Evolutionary conservation across 2,888 invertebrate genomes (phyloP).

Genomic region (Drosophila robusta): DNA sequence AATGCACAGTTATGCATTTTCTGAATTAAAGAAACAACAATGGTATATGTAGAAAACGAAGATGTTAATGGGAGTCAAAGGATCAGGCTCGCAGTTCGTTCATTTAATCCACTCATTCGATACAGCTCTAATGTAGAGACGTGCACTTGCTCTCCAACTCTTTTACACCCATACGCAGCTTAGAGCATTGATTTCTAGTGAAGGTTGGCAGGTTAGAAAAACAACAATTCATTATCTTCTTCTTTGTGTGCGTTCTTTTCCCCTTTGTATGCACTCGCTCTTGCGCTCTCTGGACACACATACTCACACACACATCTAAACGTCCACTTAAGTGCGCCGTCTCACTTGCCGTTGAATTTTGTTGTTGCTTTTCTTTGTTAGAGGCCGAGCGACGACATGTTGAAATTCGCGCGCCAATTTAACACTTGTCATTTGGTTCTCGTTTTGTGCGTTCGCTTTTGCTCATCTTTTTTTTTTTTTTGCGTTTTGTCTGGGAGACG

Average conservation of each 20-base stretch:
- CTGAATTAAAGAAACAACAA: too few species aligned
- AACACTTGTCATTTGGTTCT: slow-evolving; percentile 77
- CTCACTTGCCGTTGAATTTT: slow-evolving; percentile 21
- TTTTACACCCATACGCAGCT: too few species aligned
- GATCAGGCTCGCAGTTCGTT: too few species aligned
- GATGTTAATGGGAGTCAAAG: too few species aligned
- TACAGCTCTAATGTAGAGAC: not conserved
- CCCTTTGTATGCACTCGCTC: not conserved
- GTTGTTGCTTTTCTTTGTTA: slow-evolving; percentile 52
- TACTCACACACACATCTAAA: not conserved
- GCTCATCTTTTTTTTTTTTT: slow-evolving; percentile 22
- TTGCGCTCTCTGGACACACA: not conserved
- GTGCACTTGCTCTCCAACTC: too few species aligned
- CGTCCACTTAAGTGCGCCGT: slow-evolving; percentile 35
- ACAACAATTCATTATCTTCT: not conserved
- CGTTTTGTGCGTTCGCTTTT: slow-evolving; percentile 34
- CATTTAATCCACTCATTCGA: too few species aligned
- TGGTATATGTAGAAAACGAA: too few species aligned
- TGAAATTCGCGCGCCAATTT: slow-evolving; percentile 79
- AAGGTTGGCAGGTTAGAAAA: not conserved
- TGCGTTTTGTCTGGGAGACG: slow-evolving; percentile 9
- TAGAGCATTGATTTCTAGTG: too few species aligned
- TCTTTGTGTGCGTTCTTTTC: not conserved
- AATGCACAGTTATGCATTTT: too few species aligned
- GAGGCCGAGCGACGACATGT: slow-evolving; percentile 69